These are phyloP conservation scores for Hyposmocoma kahamanoa DNA, from an alignment of 1,140 invertebrate genomes.

Conservation along the genomic window DNA sequence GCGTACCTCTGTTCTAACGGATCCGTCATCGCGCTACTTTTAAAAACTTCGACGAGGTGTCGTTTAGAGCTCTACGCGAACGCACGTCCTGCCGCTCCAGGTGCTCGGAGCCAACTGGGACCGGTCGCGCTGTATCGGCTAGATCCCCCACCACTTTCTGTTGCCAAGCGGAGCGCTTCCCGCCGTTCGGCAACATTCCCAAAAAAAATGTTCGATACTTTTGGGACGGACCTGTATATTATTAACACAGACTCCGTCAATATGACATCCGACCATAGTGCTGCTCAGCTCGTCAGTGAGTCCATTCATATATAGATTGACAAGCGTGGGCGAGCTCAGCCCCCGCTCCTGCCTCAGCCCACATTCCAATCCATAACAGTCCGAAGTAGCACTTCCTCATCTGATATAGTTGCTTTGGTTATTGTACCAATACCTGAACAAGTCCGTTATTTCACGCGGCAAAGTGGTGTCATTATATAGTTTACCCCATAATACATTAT, in stretches of 20 bases:
- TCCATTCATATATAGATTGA: not conserved
- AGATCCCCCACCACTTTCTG: too few species aligned
- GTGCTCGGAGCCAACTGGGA: too few species aligned
- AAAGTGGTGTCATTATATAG: not conserved
- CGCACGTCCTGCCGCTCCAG: too few species aligned
- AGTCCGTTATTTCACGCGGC: not conserved
- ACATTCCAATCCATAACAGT: constrained; percentile 3
- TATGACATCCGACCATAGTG: not conserved
- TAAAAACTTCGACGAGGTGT: too few species aligned
- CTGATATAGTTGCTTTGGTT: constrained; percentile 6
- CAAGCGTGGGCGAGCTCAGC: not conserved
- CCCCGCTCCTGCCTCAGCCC: constrained; percentile 10
- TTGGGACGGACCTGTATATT: too few species aligned
- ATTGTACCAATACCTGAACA: constrained; percentile 8
- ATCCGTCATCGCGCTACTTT: too few species aligned
- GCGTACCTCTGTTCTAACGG: too few species aligned
- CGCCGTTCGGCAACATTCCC: too few species aligned
- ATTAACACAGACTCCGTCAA: constrained; percentile 1
- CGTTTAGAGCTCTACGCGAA: too few species aligned
- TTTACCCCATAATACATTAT: constrained; percentile 5
- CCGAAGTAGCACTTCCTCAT: constrained; percentile 1
- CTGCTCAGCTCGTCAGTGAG: not conserved
- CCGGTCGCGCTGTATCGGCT: too few species aligned
- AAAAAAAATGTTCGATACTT: too few species aligned
- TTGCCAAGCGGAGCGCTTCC: too few species aligned